These are phyloP conservation scores for Actinemys pallida DNA, from an alignment of 2,113 vertebrate species.

Conservation along the genomic window DNA sequence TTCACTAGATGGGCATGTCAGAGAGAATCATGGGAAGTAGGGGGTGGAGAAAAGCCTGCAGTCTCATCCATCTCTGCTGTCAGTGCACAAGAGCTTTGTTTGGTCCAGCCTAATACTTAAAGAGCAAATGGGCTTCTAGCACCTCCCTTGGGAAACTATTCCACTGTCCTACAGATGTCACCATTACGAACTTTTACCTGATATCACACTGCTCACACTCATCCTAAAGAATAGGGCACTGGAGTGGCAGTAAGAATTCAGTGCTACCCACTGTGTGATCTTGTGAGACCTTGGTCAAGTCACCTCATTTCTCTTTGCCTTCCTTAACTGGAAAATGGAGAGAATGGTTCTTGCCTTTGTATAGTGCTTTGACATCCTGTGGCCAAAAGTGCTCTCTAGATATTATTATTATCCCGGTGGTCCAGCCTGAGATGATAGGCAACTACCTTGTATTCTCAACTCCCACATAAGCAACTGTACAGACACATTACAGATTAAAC, in stretches of 20 bases:
- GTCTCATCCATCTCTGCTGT: not conserved
- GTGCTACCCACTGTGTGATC: not conserved
- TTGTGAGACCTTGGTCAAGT: not conserved
- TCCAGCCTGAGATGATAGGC: not conserved
- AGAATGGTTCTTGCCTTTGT: not conserved
- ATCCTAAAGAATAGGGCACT: not conserved
- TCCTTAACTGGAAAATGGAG: not conserved
- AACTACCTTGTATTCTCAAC: not conserved
- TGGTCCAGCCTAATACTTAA: constrained; percentile 1
- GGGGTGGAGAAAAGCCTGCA: not conserved
- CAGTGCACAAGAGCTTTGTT: not conserved
- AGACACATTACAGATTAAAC: not conserved
- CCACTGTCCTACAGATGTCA: not conserved
- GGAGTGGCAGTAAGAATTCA: not conserved
- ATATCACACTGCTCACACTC: not conserved
- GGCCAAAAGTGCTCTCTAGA: not conserved
- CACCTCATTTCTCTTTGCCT: constrained; percentile 45
- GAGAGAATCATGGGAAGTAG: not conserved
- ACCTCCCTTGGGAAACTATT: not conserved
- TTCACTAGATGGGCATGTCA: not conserved
- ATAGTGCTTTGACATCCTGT: not conserved
- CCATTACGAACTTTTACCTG: not conserved
- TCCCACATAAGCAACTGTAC: not conserved
- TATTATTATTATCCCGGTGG: not conserved
- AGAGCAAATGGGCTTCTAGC: not conserved